Evolutionary conservation across 2,113 vertebrate species (phyloP).

Genomic region (Elephas maximus): DNA sequence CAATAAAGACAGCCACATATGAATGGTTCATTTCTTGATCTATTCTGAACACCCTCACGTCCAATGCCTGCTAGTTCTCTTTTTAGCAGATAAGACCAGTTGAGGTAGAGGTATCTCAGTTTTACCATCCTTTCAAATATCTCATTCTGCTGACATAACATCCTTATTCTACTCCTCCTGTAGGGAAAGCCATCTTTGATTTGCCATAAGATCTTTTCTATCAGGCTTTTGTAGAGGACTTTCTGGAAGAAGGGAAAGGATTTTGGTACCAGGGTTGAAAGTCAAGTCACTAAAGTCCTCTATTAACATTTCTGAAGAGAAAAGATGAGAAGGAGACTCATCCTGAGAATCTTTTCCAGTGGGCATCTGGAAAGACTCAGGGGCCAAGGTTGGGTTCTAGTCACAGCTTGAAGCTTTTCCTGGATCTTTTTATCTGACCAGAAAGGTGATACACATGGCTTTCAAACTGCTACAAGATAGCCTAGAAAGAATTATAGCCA

Average conservation of each 20-base stretch:
- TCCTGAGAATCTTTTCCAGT: not conserved
- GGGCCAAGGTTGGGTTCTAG: not conserved
- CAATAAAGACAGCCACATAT: constrained; percentile 54
- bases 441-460: not conserved
- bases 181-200: not conserved
- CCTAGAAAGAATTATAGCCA: not conserved
- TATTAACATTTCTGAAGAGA: not conserved
- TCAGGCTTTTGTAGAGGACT: not conserved
- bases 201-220: not conserved
- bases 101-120: not conserved
- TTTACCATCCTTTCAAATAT: not conserved
- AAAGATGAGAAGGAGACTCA: not conserved
- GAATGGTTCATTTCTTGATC: not conserved
- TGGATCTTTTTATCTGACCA: not conserved
- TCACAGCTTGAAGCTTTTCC: not conserved
- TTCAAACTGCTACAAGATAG: not conserved
- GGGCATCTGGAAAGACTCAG: not conserved
- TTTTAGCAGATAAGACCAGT: not conserved
- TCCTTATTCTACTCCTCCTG: not conserved
- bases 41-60: not conserved
- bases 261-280: not conserved
- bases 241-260: not conserved
- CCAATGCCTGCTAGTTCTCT: not conserved
- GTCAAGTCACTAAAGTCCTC: not conserved
- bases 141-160: not conserved